Evolutionary conservation across 2,797 vertebrate genomes (phyloP).

Genomic region (Novumbra hubbsi): DNA sequence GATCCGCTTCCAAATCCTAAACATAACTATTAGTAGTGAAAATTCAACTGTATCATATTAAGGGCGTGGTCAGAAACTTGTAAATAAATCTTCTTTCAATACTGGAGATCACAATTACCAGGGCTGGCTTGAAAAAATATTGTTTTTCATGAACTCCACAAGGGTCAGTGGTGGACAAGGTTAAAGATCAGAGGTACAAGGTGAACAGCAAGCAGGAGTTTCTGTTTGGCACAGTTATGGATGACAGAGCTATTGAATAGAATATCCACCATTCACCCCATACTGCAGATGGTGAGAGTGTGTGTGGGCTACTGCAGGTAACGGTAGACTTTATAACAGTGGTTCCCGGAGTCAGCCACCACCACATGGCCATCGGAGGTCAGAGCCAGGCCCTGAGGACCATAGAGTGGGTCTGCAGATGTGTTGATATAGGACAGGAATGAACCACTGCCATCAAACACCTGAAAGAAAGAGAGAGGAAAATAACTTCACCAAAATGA

Average conservation of each 20-base stretch:
- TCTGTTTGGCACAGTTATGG: constrained; percentile 41
- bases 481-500: not conserved
- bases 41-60: not conserved
- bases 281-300: constrained; percentile 1
- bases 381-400: constrained; percentile 94
- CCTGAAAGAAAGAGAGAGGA: constrained; percentile 64
- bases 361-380: constrained; percentile 96
- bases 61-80: constrained; percentile 20
- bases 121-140: not conserved
- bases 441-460: constrained; percentile 96
- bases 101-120: constrained; percentile 1
- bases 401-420: constrained; percentile 95
- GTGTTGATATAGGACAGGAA: constrained; percentile 99
- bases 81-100: constrained; percentile 30
- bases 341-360: constrained; percentile 98
- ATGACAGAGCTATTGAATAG: constrained; percentile 11
- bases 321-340: constrained; percentile 98
- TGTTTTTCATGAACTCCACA: not conserved
- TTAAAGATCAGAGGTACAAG: constrained; percentile 10
- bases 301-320: constrained; percentile 85
- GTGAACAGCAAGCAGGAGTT: constrained; percentile 34
- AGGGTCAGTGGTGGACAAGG: not conserved
- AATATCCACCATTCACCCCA: constrained; percentile 20
- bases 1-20: not conserved
- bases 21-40: too few species aligned